phyloP scores from a whole-genome alignment of 2,113 vertebrate genomes.

The Cepphus grylle region DNA sequence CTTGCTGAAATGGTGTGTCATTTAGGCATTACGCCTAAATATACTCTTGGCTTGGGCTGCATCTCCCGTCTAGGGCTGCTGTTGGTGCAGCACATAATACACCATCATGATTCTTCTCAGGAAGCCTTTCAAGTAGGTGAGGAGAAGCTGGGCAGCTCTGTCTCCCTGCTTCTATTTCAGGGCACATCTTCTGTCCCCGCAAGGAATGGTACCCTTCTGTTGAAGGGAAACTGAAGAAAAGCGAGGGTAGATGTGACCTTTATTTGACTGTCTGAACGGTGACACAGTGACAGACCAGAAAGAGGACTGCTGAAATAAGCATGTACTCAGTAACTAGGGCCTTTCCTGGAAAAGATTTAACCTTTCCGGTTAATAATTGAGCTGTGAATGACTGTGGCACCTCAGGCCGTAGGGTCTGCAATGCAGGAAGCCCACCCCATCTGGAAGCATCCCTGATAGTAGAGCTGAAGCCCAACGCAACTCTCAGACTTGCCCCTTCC shows the following conservation, averaged over 20 bases:
- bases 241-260: neutral
- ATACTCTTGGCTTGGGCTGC: neutral
- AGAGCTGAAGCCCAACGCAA: neutral
- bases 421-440: neutral
- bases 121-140: neutral
- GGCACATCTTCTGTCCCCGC: neutral
- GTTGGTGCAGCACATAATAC: neutral
- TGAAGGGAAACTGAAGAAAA: neutral
- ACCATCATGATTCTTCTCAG: neutral
- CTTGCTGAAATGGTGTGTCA: neutral
- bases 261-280: neutral
- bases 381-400: neutral
- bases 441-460: neutral
- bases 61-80: neutral
- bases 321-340: neutral
- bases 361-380: neutral
- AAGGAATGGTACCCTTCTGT: neutral
- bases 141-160: neutral
- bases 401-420: neutral
- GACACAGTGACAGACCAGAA: neutral
- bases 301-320: neutral
- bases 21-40: neutral
- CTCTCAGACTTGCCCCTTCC: neutral
- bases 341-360: neutral
- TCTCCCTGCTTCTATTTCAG: neutral